A percentile compares a stretch with the other conserved stretches of the same genome.
phyloP scores from a whole-genome alignment of 2,797 vertebrate species.

The Philypnodon macrostomus region DNA sequence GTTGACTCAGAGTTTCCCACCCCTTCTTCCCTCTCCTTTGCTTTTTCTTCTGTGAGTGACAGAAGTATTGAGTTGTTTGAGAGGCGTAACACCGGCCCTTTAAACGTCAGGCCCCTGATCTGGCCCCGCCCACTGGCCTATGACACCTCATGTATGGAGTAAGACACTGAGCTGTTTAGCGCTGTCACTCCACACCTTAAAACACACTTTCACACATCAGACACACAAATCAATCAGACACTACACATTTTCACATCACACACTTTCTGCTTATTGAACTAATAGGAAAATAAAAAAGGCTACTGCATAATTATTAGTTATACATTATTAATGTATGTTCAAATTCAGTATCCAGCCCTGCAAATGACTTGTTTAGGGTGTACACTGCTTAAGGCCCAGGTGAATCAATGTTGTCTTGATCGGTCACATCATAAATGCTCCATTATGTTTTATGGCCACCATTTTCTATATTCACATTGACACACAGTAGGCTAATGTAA shows the following conservation, averaged over 20 bases:
- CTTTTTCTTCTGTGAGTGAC: constrained; percentile 58
- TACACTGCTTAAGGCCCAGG: no score
- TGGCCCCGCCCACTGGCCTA: constrained; percentile 30
- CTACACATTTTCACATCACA: constrained; percentile 7
- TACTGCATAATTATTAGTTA: no score
- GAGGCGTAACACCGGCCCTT: constrained; percentile 42
- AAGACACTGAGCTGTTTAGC: constrained; percentile 38
- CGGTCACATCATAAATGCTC: no score
- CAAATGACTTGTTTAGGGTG: no score
- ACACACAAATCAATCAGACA: constrained; percentile 2
- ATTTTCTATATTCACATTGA: neutral
- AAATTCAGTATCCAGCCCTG: no score
- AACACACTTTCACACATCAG: constrained; percentile 1
- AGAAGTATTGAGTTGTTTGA: constrained; percentile 56
- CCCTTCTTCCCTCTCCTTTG: neutral
- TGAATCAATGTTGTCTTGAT: no score
- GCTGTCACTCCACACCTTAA: constrained; percentile 24
- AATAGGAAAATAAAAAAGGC: no score
- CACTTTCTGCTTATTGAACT: neutral
- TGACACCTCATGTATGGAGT: constrained; percentile 37
- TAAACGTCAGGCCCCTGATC: constrained; percentile 26
- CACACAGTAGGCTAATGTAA: constrained; percentile 36
- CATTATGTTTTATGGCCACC: no score
- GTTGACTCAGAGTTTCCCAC: constrained; percentile 30
- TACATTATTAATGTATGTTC: no score